Evolutionary conservation across 2,888 invertebrate species (phyloP).

Genomic region (Cyclophora albipunctata): DNA sequence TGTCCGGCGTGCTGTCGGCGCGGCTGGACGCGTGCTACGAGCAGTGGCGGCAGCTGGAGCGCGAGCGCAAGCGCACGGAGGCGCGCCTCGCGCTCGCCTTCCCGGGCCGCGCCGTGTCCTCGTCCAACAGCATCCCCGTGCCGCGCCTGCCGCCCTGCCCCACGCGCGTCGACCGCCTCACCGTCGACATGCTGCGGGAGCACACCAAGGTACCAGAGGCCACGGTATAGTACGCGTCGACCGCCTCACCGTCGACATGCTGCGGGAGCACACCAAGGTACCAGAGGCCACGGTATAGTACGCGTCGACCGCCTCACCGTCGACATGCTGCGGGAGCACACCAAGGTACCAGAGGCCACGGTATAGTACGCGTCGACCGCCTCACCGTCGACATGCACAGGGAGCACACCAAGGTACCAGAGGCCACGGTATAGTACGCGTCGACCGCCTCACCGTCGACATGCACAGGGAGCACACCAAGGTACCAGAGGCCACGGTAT

Average conservation of each 20-base stretch:
- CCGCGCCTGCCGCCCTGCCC: slow-evolving; percentile 86
- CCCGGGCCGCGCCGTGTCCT: slow-evolving; percentile 85
- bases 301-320: slow-evolving; percentile 86
- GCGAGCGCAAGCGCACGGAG: slow-evolving; percentile 87
- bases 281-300: too few relatives aligned
- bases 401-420: too few relatives aligned
- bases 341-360: slow-evolving; percentile 53
- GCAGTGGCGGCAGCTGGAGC: slow-evolving; percentile 85
- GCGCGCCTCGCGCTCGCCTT: slow-evolving; percentile 85
- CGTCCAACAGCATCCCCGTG: slow-evolving; percentile 83
- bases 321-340: slow-evolving; percentile 86
- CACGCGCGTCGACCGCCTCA: slow-evolving; percentile 84
- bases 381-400: too few relatives aligned
- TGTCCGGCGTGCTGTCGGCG: slow-evolving; percentile 79
- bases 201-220: slow-evolving; percentile 77
- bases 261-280: slow-evolving; percentile 84
- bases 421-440: slow-evolving; percentile 41
- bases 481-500: too few relatives aligned
- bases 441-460: slow-evolving; percentile 86
- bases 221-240: slow-evolving; percentile 72
- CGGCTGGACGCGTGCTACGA: slow-evolving; percentile 86
- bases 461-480: slow-evolving; percentile 86
- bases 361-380: too few relatives aligned
- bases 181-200: slow-evolving; percentile 86
- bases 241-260: slow-evolving; percentile 85